Percentiles rank a stretch among this genome's conserved stretches.
These are phyloP conservation scores for Ormyrus labotus DNA, from an alignment of 2,888 invertebrate genomes.

Conservation along the genomic window DNA sequence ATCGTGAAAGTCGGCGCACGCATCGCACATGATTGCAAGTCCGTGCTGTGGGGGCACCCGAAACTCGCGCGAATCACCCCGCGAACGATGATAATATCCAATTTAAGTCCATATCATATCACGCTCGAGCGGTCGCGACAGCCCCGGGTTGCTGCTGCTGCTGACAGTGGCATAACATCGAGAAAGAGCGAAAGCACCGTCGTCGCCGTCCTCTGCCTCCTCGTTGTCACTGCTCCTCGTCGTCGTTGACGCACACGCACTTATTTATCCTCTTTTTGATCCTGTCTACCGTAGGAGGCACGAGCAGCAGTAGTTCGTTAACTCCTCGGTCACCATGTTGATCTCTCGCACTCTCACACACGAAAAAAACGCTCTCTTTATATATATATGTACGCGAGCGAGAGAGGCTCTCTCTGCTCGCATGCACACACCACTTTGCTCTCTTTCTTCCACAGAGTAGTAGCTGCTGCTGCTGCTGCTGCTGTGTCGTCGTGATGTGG, in stretches of 20 bases:
- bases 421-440: neutral
- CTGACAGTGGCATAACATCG: constrained; percentile 40
- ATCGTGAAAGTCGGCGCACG: constrained; percentile 95
- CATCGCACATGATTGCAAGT: constrained; percentile 88
- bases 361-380: constrained; percentile 36
- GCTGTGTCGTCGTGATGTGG: no score
- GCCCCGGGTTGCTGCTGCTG: constrained; percentile 29
- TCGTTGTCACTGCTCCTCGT: neutral
- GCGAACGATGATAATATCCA: constrained; percentile 12
- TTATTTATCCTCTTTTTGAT: neutral
- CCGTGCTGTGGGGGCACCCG: constrained; percentile 55
- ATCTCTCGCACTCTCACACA: constrained; percentile 59
- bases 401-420: constrained; percentile 23
- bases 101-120: constrained; percentile 62
- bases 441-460: constrained; percentile 9
- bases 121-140: constrained; percentile 14
- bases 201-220: no score
- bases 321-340: constrained; percentile 73
- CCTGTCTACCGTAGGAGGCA: constrained; percentile 33
- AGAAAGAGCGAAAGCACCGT: neutral
- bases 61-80: constrained; percentile 31
- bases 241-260: neutral
- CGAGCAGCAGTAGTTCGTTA: constrained; percentile 68
- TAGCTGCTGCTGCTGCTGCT: no score
- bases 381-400: no score